phyloP scores from a whole-genome alignment of 1,140 invertebrate genomes.

The Leptinotarsa texana region DNA sequence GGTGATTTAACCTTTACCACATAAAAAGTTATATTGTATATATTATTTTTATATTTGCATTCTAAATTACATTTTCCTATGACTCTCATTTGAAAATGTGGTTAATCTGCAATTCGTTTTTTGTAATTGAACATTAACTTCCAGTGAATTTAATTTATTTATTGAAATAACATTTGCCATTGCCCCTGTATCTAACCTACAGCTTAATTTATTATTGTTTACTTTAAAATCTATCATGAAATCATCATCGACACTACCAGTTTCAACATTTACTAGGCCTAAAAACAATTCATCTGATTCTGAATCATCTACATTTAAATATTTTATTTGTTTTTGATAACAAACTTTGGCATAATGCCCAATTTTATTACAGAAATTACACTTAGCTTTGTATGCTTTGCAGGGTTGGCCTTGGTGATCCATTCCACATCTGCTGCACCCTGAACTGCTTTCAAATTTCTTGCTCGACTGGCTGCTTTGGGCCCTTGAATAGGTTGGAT shows the following conservation, averaged over 20 bases:
- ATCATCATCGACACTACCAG: background rate
- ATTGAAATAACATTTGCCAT: background rate
- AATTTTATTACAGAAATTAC: background rate
- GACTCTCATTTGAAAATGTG: background rate
- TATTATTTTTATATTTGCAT: background rate
- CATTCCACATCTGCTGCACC: background rate
- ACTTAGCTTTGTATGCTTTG: conserved; percentile 9
- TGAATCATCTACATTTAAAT: too few relatives aligned
- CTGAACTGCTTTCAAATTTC: background rate
- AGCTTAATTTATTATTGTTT: background rate
- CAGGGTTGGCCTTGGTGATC: background rate
- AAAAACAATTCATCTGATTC: too few relatives aligned
- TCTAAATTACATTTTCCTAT: background rate
- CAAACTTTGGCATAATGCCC: background rate
- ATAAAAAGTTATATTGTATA: conserved; percentile 15
- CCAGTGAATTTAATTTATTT: background rate
- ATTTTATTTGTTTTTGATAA: too few relatives aligned
- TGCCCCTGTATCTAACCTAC: conserved; percentile 5
- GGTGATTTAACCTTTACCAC: background rate
- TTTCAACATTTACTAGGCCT: too few relatives aligned
- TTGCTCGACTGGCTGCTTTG: background rate
- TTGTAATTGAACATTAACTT: background rate
- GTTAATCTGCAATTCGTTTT: conserved; percentile 9
- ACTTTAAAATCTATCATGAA: conserved; percentile 1
- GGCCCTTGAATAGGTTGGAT: background rate